Base-by-base conservation (phyloP, 2,888 invertebrate species). In the Rhagophthalmus giganteus region DNA sequence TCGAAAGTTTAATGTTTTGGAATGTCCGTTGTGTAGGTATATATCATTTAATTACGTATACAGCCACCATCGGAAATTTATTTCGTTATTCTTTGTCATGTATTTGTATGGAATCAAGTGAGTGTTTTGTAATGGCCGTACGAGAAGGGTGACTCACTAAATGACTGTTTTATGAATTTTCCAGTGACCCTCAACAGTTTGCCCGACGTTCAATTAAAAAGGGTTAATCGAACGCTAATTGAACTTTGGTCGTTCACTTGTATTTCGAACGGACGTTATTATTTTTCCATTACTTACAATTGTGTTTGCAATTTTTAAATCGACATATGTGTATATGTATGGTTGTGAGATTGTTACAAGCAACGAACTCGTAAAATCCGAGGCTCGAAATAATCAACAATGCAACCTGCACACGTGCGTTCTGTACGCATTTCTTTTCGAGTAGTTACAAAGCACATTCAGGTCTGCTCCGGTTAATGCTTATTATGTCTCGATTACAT, bases 1-100 rank as follows among this genome's bases (percentile, higher is more conserved):
- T 38, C 26, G 52, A 57, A 42, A 49, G 59, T 53, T 61, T 63
- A 64, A 64, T 64, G 64, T 61, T 57, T 60, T 42, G 62, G 62
- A 64, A 63, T 62, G 63, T 58, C 61, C 62, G 57, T 62, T 60
- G 53, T 45, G 28, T 39, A 55, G 46, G 49, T 57, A 54, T 55
- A 54, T 56, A 32, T 53, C 37, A 59, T 59, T 58, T 60, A 60
- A 59, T 60, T 60, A 47, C 55, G 16, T 33, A 40, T 35, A n/a
- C n/a, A 54, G 46, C 15, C 38, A 51, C 42, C 51, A 42, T 38
- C 27, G 15, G 35, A 52, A 57, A 54, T 51, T 50, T 58, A 51
- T 57, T 54, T 49, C 50, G 55, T 55, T 57, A 55, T 53, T 55
- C 51, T 57, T 57, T 55, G 59, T 54, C 41, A 33, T 57, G 40